A percentile compares a stretch with the other conserved stretches of the same genome.
Evolutionary conservation across 2,888 invertebrate species (phyloP).

Genomic region (Amiota communis): DNA sequence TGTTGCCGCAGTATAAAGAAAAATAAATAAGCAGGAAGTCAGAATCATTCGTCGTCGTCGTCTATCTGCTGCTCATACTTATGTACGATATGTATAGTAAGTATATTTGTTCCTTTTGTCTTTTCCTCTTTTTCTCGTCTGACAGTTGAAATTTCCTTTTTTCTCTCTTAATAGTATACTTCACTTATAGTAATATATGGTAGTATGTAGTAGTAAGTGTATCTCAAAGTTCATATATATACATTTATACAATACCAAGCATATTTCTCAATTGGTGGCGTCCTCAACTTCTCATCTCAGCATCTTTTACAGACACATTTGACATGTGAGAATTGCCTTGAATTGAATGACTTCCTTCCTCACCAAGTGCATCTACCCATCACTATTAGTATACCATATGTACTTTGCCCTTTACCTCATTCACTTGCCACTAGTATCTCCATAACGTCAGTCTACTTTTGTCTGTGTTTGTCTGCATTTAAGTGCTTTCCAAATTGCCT

Average conservation of each 20-base stretch:
- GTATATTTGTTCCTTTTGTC: not conserved
- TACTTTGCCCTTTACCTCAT: not conserved
- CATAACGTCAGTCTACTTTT: slow-evolving; percentile 23
- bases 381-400: too few species aligned
- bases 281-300: too few species aligned
- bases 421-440: not conserved
- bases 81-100: not conserved
- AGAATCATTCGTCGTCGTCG: too few species aligned
- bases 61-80: too few species aligned
- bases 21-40: too few species aligned
- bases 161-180: not conserved
- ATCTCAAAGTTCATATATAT: too few species aligned
- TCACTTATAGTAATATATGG: not conserved
- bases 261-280: too few species aligned
- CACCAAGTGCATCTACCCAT: not conserved
- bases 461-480: slow-evolving; percentile 57
- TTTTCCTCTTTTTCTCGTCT: not conserved
- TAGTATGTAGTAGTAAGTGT: too few species aligned
- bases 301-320: not conserved
- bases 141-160: slow-evolving; percentile 25
- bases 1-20: slow-evolving; percentile 17
- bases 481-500: slow-evolving; percentile 66
- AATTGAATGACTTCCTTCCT: not conserved
- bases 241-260: too few species aligned
- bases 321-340: slow-evolving; percentile 21